Conservation (phyloP, 2,113 vertebrate species). For the Bostrychus sinensis region DNA sequence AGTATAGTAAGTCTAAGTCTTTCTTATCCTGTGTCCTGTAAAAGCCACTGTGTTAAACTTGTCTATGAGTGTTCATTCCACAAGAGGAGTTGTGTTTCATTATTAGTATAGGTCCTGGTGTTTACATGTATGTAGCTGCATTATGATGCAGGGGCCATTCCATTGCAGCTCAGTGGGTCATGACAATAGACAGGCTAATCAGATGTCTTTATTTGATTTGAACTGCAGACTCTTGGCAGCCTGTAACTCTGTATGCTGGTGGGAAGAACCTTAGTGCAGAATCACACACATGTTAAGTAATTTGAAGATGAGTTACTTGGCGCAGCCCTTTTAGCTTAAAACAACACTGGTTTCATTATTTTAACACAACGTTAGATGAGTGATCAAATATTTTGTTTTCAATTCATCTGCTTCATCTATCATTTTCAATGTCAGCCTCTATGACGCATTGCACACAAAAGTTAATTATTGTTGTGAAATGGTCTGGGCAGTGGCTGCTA, state of each 20-base stretch:
- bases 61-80: slow-evolving; percentile 10
- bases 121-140: not conserved
- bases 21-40: no score
- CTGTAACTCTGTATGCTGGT: slow-evolving; percentile 11
- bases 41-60: slow-evolving; percentile 27
- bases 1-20: no score
- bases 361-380: slow-evolving; percentile 40
- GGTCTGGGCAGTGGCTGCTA: slow-evolving; percentile 19
- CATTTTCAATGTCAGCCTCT: slow-evolving; percentile 19
- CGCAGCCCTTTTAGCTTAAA: not conserved
- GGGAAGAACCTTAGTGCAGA: slow-evolving; percentile 35
- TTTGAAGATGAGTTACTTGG: slow-evolving; percentile 23
- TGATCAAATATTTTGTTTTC: slow-evolving; percentile 73
- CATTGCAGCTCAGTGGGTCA: slow-evolving; percentile 59
- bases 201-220: slow-evolving; percentile 51
- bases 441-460: slow-evolving; percentile 25
- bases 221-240: slow-evolving; percentile 29
- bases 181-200: slow-evolving; percentile 57
- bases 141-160: slow-evolving; percentile 28
- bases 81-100: slow-evolving; percentile 42
- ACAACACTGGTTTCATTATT: slow-evolving; percentile 39
- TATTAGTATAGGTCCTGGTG: not conserved
- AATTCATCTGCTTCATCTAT: slow-evolving; percentile 52
- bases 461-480: slow-evolving; percentile 33
- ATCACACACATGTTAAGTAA: slow-evolving; percentile 28